phyloP scores from a whole-genome alignment of 2,888 invertebrate genomes.

The Oligia latruncula region DNA sequence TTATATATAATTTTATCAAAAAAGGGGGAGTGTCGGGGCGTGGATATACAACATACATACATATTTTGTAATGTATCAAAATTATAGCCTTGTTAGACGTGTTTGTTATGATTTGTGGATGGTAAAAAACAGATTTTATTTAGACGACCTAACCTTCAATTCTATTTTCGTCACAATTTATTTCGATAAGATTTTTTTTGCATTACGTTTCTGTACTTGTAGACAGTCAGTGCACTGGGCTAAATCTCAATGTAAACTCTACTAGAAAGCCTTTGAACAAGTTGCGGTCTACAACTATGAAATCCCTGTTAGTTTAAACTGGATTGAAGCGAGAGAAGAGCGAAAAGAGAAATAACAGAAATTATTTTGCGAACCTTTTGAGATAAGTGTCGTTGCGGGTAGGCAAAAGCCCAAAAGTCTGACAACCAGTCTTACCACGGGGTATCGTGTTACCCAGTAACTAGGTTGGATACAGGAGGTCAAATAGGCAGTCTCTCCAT shows the following conservation, averaged over 20 bases:
- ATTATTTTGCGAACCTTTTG: neutral
- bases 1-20: slow-evolving; percentile 13
- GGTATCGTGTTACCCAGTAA: neutral
- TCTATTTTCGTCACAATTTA: neutral
- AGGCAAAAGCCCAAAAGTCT: neutral
- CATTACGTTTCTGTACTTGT: neutral
- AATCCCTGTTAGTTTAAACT: neutral
- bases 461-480: neutral
- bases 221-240: neutral
- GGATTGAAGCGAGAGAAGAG: neutral
- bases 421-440: neutral
- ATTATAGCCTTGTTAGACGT: neutral
- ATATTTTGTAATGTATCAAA: slow-evolving; percentile 5
- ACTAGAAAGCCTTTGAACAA: too few relatives aligned
- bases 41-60: neutral
- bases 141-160: slow-evolving; percentile 2
- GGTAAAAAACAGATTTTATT: slow-evolving; percentile 6
- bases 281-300: neutral
- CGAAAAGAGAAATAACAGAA: neutral
- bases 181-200: neutral
- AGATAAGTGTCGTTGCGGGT: neutral
- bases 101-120: slow-evolving; percentile 8
- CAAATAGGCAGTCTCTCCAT: neutral
- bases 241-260: too few relatives aligned
- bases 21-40: slow-evolving; percentile 17